Conservation (phyloP, 2,888 invertebrate species). For the Nemoura dubitans region DNA sequence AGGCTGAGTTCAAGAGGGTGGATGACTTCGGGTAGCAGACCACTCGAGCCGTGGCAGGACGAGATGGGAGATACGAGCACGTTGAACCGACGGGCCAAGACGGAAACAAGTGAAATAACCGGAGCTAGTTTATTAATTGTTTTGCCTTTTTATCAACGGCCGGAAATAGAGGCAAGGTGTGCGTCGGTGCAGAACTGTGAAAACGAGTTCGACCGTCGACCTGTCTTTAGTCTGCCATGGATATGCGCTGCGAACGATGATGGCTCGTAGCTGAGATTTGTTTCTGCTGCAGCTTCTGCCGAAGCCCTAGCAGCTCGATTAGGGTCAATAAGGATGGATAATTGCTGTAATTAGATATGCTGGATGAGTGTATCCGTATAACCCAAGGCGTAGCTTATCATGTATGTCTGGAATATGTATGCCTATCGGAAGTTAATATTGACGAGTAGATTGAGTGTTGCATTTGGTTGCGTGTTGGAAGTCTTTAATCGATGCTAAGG, state of each 20-base stretch:
- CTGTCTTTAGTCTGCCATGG: not conserved
- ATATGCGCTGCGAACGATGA: constrained; percentile 14
- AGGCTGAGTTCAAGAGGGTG: not conserved
- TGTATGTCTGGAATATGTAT: not conserved
- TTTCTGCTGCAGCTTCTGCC: not conserved
- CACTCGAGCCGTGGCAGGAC: not conserved
- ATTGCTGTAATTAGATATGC: not conserved
- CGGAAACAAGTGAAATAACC: constrained; percentile 28
- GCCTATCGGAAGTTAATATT: not conserved
- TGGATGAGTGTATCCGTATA: not conserved
- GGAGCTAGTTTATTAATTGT: constrained; percentile 18
- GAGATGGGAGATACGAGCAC: constrained; percentile 5
- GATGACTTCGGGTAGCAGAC: not conserved
- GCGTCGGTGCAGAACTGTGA: constrained; percentile 37
- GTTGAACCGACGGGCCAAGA: constrained; percentile 30
- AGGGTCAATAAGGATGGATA: not conserved
- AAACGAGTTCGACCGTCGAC: constrained; percentile 41
- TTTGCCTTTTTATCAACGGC: not conserved
- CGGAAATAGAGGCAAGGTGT: constrained; percentile 30
- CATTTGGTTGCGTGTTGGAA: too few relatives aligned
- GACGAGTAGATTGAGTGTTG: too few relatives aligned
- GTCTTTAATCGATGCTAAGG: not conserved
- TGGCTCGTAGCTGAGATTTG: not conserved
- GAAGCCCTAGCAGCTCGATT: not conserved
- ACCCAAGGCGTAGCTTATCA: not conserved